phyloP scores from a whole-genome alignment of 2,797 vertebrate genomes.

The Diplodus puntazzo region DNA sequence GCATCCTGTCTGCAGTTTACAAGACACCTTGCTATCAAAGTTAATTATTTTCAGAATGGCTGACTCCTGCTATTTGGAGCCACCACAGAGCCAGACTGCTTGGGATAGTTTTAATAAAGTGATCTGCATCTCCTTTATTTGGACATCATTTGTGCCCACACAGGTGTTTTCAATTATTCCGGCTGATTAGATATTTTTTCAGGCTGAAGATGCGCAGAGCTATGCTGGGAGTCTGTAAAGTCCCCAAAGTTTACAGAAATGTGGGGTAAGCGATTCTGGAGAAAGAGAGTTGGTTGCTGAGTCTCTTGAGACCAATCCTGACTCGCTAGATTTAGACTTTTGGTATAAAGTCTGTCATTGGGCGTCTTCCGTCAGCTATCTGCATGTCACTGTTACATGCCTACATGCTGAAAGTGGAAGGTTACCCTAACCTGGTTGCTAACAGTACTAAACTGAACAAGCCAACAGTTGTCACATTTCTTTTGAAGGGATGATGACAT shows the following conservation, averaged over 20 bases:
- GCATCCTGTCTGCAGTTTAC: not conserved
- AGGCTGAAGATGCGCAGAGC: not conserved
- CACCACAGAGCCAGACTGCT: constrained; percentile 33
- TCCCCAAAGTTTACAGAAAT: not conserved
- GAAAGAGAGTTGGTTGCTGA: too few species aligned
- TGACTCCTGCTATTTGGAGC: constrained; percentile 34
- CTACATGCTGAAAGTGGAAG: too few species aligned
- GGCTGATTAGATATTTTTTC: constrained; percentile 30
- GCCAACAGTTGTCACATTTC: too few species aligned
- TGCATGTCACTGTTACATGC: too few species aligned
- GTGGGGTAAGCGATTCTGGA: too few species aligned
- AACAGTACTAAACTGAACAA: too few species aligned
- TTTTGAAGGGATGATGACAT: too few species aligned
- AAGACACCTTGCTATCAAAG: not conserved
- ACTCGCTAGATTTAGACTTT: too few species aligned
- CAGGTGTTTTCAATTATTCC: constrained; percentile 37
- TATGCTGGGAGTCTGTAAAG: constrained; percentile 6
- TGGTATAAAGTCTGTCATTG: too few species aligned
- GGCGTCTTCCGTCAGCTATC: too few species aligned
- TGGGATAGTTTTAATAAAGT: constrained; percentile 44
- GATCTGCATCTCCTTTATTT: constrained; percentile 36
- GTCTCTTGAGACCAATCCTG: too few species aligned
- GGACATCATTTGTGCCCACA: constrained; percentile 29
- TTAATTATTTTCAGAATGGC: constrained; percentile 48
- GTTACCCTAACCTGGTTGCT: too few species aligned